These are phyloP conservation scores for Erythrolamprus reginae DNA, from an alignment of 2,113 vertebrate species.

Conservation along the genomic window DNA sequence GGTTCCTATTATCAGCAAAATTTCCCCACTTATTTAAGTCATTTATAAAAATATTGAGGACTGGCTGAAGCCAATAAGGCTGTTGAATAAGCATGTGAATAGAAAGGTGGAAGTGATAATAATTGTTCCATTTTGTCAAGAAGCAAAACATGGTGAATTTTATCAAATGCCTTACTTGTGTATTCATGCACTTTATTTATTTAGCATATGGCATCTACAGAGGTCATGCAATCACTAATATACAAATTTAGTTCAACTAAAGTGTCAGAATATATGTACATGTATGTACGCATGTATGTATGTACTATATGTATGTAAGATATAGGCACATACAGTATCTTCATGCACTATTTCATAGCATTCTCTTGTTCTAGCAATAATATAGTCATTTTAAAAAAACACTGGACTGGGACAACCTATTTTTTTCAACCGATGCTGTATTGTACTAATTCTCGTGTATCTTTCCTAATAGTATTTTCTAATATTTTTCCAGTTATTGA, in stretches of 20 bases:
- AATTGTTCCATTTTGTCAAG: not conserved
- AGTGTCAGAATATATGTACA: too few relatives aligned
- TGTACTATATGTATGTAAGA: too few relatives aligned
- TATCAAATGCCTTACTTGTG: not conserved
- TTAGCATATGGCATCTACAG: too few relatives aligned
- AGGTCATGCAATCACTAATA: too few relatives aligned
- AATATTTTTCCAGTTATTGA: not conserved
- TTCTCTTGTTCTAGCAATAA: not conserved
- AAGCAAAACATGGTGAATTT: not conserved
- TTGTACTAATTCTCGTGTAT: not conserved
- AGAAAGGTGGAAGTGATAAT: not conserved
- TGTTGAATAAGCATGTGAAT: not conserved
- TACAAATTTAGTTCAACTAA: too few relatives aligned
- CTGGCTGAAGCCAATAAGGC: not conserved
- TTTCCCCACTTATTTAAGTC: too few relatives aligned
- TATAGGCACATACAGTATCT: not conserved
- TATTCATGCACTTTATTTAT: not conserved
- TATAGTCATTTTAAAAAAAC: not conserved
- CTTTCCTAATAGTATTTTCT: not conserved
- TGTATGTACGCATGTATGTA: too few relatives aligned
- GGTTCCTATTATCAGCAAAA: too few relatives aligned
- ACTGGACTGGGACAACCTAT: not conserved
- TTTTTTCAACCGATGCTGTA: not conserved
- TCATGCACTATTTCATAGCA: not conserved
- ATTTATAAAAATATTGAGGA: not conserved